phyloP scores from a whole-genome alignment of 2,113 vertebrate genomes.

The Tetrao urogallus region DNA sequence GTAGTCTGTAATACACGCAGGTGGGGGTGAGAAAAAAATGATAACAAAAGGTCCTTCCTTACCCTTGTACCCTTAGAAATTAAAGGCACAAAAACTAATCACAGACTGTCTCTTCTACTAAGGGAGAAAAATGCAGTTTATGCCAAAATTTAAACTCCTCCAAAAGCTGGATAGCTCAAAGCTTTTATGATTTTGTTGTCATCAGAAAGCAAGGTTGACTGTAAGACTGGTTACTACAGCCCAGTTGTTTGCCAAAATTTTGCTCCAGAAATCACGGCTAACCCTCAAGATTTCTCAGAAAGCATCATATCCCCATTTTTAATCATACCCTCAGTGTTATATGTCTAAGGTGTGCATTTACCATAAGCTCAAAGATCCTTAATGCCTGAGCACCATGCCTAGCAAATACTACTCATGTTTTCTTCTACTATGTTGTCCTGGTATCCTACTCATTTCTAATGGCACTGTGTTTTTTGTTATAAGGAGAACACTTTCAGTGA shows the following conservation, averaged over 20 bases:
- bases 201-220: background rate
- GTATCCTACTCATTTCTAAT: background rate
- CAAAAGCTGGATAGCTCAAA: background rate
- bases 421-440: background rate
- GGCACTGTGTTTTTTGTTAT: background rate
- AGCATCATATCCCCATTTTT: accelerated
- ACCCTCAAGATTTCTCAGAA: background rate
- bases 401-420: background rate
- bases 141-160: background rate
- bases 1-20: accelerated
- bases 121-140: background rate
- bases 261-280: background rate
- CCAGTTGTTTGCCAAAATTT: background rate
- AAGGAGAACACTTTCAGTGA: background rate
- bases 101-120: background rate
- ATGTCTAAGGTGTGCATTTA: background rate
- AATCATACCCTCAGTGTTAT: background rate
- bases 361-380: background rate
- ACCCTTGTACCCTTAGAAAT: background rate
- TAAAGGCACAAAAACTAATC: background rate
- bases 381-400: background rate
- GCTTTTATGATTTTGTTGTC: background rate
- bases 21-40: background rate
- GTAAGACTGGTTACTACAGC: background rate
- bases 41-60: background rate